Base-by-base conservation (phyloP, 2,113 vertebrate genomes). In the Cololabis saira region DNA sequence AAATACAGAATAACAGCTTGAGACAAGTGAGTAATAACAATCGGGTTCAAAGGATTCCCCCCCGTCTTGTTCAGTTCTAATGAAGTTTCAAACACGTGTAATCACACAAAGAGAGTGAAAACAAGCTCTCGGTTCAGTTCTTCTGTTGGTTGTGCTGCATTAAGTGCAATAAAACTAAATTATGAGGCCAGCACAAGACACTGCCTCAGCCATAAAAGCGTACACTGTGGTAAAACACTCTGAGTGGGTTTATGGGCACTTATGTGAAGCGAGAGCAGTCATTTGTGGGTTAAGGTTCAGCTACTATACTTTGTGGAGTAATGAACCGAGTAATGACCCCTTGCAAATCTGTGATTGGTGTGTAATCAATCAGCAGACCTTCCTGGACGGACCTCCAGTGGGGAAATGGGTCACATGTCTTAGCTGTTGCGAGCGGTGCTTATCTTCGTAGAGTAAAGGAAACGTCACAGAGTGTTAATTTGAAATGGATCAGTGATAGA, bases 231-330 rank as follows among this genome's bases (percentile, higher is more conserved):
- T 77, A 77, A 86, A 80, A 77, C 61, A 68, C 61, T 57, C 51
- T 33, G 43, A 74, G 60, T 58, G 57, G 54, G 50, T 83, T 84
- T 78, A 89, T 78, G 51, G 67, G 74, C 68, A 61, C 78, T 81
- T 74, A 71, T 53, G 49, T 30, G 67, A 58, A 60, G 71, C 85
- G 82, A 85, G 57, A 65, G 57, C 8, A 68, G 45, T 24, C 70
- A 60, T 71, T 74, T 81, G 65, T 75, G 53, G 18, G 56, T 76
- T 68, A 59, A 74, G 61, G 67, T 80, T 80, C 61, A 76, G 66
- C 65, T 78, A 79, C 78, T 81, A 65, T 22, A 48, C 17, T 78
- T 44, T 52, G 70, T 13, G 80, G 75, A 82, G 78, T 86, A 87
- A 90, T 84, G 78, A 68, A 57, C 64, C 13, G 45, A 67, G 50